Evolutionary conservation across 1,140 invertebrate genomes (phyloP).

Genomic region (Drosophila nikananu): DNA sequence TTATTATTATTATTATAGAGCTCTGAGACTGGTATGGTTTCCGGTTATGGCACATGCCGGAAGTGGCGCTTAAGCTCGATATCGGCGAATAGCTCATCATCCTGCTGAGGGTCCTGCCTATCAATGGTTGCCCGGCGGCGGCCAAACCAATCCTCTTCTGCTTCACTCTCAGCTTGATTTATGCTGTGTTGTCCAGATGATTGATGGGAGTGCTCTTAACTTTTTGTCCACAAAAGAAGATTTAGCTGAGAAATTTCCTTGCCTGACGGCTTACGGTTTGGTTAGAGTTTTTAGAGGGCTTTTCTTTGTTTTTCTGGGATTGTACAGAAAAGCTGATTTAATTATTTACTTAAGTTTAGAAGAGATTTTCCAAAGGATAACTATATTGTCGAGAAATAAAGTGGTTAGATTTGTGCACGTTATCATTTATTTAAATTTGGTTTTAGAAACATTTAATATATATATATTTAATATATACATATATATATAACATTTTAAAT

Average conservation of each 20-base stretch:
- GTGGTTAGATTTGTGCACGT: too few relatives aligned
- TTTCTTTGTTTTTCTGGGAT: neutral
- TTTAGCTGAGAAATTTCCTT: conserved; percentile 34
- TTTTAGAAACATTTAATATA: neutral
- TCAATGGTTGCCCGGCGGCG: conserved; percentile 47
- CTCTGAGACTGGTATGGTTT: conserved; percentile 24
- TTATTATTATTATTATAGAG: conserved; percentile 51
- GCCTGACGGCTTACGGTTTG: conserved; percentile 36
- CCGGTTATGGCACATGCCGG: conserved; percentile 38
- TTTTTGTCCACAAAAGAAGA: conserved; percentile 38
- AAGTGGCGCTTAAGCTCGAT: conserved; percentile 61
- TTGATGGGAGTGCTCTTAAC: conserved; percentile 64
- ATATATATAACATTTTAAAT: neutral
- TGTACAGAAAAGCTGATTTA: neutral
- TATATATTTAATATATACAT: too few relatives aligned
- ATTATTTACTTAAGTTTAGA: neutral
- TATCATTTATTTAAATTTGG: neutral
- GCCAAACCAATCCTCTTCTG: conserved; percentile 12
- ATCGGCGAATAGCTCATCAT: conserved; percentile 43
- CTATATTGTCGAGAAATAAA: neutral
- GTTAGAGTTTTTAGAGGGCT: neutral
- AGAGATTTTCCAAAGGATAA: neutral
- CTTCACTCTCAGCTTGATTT: conserved; percentile 67
- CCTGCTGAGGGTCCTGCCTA: conserved; percentile 31
- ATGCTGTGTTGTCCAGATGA: conserved; percentile 68